Conservation (phyloP, 2,797 vertebrate genomes). For the Apodemus agrarius region DNA sequence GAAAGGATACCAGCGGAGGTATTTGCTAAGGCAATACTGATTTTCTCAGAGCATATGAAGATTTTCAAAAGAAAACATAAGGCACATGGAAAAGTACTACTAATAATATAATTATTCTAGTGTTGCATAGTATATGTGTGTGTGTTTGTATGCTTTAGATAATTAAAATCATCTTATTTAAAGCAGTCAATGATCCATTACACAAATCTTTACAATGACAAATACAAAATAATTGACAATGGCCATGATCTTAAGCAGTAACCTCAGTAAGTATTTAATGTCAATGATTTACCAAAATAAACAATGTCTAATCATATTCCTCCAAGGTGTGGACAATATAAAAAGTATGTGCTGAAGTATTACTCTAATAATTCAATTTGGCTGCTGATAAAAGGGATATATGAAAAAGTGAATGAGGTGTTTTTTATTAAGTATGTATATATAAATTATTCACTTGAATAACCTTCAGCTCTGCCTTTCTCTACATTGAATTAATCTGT, state of each 20-base stretch:
- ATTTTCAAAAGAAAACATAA: not conserved
- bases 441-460: not conserved
- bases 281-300: slow-evolving; percentile 40
- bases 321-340: not conserved
- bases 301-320: not conserved
- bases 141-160: not conserved
- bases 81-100: not conserved
- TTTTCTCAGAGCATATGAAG: not conserved
- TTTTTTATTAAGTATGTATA: slow-evolving; percentile 10
- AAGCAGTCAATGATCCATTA: not conserved
- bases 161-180: not conserved
- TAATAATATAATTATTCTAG: slow-evolving; percentile 16
- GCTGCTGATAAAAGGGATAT: not conserved
- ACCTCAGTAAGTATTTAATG: slow-evolving; percentile 2
- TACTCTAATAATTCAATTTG: not conserved
- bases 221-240: not conserved
- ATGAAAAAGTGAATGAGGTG: not conserved
- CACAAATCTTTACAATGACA: slow-evolving; percentile 3
- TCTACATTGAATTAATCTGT: not conserved
- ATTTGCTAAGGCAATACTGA: not conserved
- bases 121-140: not conserved
- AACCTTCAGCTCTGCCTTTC: not conserved
- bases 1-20: not conserved
- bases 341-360: not conserved
- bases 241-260: not conserved